Evolutionary conservation across 2,113 vertebrate species (phyloP), one percentile per base, ranked within the genome.

Genomic region (Syngnathus scovelli): DNA sequence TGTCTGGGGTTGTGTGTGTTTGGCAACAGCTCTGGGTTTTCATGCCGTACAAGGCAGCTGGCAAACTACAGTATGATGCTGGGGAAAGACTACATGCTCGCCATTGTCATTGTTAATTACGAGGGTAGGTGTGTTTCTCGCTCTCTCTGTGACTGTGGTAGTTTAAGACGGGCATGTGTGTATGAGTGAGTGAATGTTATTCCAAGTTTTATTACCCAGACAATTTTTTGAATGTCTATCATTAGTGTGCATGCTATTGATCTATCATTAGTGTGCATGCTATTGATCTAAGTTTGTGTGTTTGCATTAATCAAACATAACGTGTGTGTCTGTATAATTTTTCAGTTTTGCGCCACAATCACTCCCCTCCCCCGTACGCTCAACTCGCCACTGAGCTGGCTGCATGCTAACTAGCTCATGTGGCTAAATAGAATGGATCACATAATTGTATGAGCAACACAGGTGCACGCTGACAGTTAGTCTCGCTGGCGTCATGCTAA

Each of bases 1-100:
- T 78, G 66, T 80, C 82, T 87, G 76, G 71, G 74, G 66, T 75
- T 77, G 36, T 80, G 71, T 69, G 71, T 69, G 71, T 80, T 86
- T 91, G 79, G 74, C 68, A 64, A 82, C 74, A 72, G 77, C 74
- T 21, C 52, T 72, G 72, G 74, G 5, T 51, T 69, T 80, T 78
- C 83, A 81, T 83, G 65, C 51, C 21, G 79, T 83, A 52, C 71
- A 69, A 81, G 75, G 76, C 80, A 82, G 83, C 78, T 79, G 75
- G 85, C 73, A 89, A 79, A 84, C 81, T 84, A 44, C 61, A 27
- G 39, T 16, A 60, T 85, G 89, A 86, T 93, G 90, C 89, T 92
- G 71, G 85, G 92, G 70, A 58, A 68, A 89, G 90, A 89, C 89
- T 93, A 87, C 88, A 87, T 84, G 86, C 91, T 93, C 92, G 87